Evolutionary conservation across 1,140 invertebrate species (phyloP), one percentile per base, ranked within the genome.

Genomic region (Bombus turneri): DNA sequence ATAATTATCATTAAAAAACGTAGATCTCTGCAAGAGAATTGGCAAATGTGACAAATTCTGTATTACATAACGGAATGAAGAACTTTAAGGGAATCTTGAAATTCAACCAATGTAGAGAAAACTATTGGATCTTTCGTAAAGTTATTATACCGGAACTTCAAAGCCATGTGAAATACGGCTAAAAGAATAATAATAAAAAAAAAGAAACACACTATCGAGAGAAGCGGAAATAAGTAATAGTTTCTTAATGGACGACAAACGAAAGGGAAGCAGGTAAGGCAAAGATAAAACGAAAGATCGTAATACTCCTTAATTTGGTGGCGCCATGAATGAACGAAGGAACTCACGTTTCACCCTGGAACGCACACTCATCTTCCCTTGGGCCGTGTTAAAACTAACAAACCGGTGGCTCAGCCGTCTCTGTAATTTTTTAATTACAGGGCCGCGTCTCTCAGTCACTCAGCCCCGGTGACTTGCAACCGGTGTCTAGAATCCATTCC

Each of bases 361-460:
- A 86, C 69, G 85, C 73, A 85, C 28, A 79, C 62, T 68, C 85
- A 78, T 53, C 73, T 62, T 74, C 37, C 47, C 59, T 39, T 76
- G 22, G 79, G 69, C 64, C 62, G 39, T 72, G 57, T 53, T 66
- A 59, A 62, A 81, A 87, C 47, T 71, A 85, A 89, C 80, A 82
- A 91, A 85, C 72, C 77, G 41, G 68, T 76, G 82, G 75, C 62
- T 59, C 85, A 59, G 73, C 66, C 83, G 87, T 78, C 91, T 87
- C 92, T 92, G 90, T 93, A 93, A 93, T 93, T 94, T 93, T 94
- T 93, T 94, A 93, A 94, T 94, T 94, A 93, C 92, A 87, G 66
- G 66, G 89, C 80, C 90, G 86, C 91, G 78, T 91, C 91, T 86
- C 78, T 43, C 69, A 62, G 92, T 91, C 90, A 91, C 91, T 92